These are phyloP conservation scores for Turritopsis dohrnii DNA, from an alignment of 30 jellyfish, hydroid and myxozoan genomes.

Conservation along the genomic window DNA sequence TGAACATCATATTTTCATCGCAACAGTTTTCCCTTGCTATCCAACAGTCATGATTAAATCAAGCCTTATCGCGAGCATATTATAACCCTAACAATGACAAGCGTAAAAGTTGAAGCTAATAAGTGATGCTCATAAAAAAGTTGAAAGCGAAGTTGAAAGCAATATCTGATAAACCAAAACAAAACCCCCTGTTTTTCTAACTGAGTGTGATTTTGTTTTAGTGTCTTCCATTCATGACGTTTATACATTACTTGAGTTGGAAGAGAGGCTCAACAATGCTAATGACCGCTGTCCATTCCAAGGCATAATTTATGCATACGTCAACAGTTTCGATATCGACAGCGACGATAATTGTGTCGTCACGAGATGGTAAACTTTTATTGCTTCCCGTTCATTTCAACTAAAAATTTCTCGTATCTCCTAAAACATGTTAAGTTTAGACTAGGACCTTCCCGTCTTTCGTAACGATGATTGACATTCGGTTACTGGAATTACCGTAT, in stretches of 20 bases:
- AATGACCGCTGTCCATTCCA: constrained; percentile 9
- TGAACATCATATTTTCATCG: no score
- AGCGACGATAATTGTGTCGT: neutral
- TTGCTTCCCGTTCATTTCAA: no score
- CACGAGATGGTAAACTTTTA: constrained; percentile 30
- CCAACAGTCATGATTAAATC: no score
- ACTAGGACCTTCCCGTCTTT: neutral
- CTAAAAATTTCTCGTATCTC: no score
- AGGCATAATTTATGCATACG: constrained; percentile 52
- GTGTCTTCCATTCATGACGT: constrained; percentile 48
- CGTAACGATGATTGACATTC: neutral
- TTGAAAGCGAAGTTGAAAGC: no score
- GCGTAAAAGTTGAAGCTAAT: no score
- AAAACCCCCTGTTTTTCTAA: neutral
- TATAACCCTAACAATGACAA: no score
- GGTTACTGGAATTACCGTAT: neutral
- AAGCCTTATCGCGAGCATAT: no score
- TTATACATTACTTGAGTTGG: constrained; percentile 45
- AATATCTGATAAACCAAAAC: no score
- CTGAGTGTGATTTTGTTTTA: neutral
- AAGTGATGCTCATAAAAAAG: no score
- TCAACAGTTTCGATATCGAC: constrained; percentile 67
- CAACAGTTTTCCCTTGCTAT: no score
- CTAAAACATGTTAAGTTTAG: no score
- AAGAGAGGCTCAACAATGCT: constrained; percentile 24